Base-by-base conservation (phyloP, 2,113 vertebrate species). In the Amphiprion ocellaris region DNA sequence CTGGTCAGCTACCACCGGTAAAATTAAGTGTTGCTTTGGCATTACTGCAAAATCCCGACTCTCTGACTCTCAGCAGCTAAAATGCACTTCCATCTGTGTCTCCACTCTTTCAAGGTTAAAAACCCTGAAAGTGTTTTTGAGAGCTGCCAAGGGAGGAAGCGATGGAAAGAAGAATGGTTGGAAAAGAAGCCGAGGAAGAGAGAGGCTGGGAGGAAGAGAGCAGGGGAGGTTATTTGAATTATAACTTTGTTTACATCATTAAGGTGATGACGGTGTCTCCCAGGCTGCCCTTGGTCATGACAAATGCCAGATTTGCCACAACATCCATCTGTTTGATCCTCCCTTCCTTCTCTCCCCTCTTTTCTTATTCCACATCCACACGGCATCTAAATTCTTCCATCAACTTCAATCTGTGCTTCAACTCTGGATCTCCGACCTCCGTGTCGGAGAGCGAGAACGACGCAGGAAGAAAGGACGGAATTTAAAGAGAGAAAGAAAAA, bases 241-340 rank as follows among this genome's bases (percentile, higher is more conserved):
- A 78, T 83, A 79, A 83, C 77, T 86, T 76, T 82, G 84, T 87
- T 90, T 87, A 85, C 71, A 69, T 69, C 41, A 0, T 83, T 72
- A 83, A 78, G 74, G 62, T 47, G 50, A 85, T 78, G 26, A 77
- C 21, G 61, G 56, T 69, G 79, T 81, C 81, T 76, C 83, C 56
- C 71, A 28, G 62, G 56, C 55, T 41, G 77, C 73, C 84, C 83
- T 87, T 74, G 77, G 81, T 85, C 56, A 1, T 87, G 77, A 83
- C 74, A 79, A 87, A 82, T 75, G 59, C 49, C 64, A 78, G 56
- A 83, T 81, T 65, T 71, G 47, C 64, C 72, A 70, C 63, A 59
- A 74, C 81, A 83, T 74, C 23, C 52, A 41, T 77, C 78, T 75
- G 67, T 78, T 85, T 77, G 76, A 84, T 76, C 17, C 54, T 21